phyloP scores from a whole-genome alignment of 2,797 vertebrate species.

The Eidolon dupreanum region DNA sequence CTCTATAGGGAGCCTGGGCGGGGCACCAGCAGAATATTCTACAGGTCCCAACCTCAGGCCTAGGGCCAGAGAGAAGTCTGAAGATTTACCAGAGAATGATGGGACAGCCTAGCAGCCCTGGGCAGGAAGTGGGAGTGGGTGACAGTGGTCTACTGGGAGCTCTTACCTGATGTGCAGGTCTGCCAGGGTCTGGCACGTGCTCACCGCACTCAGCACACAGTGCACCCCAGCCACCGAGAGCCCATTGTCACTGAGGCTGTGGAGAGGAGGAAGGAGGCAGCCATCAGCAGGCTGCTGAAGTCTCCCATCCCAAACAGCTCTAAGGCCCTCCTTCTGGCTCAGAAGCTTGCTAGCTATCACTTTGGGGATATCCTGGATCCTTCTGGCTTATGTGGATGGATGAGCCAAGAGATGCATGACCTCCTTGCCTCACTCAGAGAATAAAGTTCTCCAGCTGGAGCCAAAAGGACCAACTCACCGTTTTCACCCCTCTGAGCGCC shows the following conservation, averaged over 20 bases:
- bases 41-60: not conserved
- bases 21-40: not conserved
- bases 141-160: accelerated
- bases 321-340: not conserved
- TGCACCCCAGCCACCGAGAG: conserved; percentile 83
- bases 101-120: not conserved
- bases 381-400: not conserved
- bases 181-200: conserved; percentile 75
- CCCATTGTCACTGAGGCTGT: conserved; percentile 87
- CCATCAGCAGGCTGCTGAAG: not conserved
- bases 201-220: conserved; percentile 81
- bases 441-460: not conserved
- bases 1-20: accelerated
- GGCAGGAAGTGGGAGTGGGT: not conserved
- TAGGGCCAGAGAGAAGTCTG: not conserved
- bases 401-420: not conserved
- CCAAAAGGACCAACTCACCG: accelerated
- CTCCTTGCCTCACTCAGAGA: not conserved
- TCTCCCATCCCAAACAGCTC: not conserved
- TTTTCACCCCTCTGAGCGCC: not conserved
- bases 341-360: not conserved
- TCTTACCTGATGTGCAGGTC: conserved; percentile 88
- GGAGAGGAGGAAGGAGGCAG: not conserved
- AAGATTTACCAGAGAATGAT: not conserved
- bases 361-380: not conserved